These are phyloP conservation scores for Hyaena hyaena DNA, from an alignment of 2,113 vertebrate species.

Conservation along the genomic window DNA sequence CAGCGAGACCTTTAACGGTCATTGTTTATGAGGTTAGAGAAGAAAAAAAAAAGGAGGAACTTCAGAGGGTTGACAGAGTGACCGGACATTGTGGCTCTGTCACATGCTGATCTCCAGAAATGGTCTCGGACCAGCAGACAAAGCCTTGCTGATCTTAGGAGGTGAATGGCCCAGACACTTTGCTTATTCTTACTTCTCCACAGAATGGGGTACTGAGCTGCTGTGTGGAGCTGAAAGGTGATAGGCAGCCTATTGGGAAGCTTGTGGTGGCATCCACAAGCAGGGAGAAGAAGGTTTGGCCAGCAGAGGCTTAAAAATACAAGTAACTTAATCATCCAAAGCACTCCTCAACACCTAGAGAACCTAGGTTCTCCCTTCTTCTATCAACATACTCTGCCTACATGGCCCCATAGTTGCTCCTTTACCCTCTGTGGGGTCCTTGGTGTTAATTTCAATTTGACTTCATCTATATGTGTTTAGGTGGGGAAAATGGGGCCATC, in stretches of 20 bases:
- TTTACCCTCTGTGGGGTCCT: background rate
- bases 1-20: background rate
- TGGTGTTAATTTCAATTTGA: background rate
- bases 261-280: background rate
- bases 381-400: background rate
- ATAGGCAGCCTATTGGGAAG: background rate
- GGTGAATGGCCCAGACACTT: background rate
- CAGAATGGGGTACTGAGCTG: background rate
- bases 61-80: conserved; percentile 32
- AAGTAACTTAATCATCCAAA: background rate
- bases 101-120: background rate
- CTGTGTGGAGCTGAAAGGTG: background rate
- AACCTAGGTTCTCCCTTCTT: background rate
- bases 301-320: background rate
- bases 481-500: background rate
- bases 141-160: background rate
- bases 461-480: background rate
- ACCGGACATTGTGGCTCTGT: background rate
- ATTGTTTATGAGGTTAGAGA: conserved; percentile 16
- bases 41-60: conserved; percentile 39
- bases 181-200: background rate
- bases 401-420: background rate
- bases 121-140: background rate
- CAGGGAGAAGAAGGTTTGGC: background rate
- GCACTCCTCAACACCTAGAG: background rate